Evolutionary conservation across 2,797 vertebrate genomes (phyloP).

Genomic region (Protonibea diacanthus): DNA sequence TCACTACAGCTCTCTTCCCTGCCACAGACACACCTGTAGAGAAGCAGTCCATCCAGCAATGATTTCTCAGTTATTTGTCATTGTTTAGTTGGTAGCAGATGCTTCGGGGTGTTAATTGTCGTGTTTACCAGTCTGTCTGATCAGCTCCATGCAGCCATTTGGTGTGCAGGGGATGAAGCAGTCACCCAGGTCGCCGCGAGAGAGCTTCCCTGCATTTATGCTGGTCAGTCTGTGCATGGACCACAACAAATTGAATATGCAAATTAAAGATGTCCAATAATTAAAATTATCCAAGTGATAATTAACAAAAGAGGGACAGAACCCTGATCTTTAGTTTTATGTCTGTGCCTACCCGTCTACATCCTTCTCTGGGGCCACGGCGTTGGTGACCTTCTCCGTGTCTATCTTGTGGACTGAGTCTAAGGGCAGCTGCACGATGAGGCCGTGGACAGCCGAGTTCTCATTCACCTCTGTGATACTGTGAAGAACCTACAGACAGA

Average conservation of each 20-base stretch:
- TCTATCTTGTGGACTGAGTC: slow-evolving; percentile 92
- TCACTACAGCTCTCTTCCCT: slow-evolving; percentile 93
- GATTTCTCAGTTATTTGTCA: neutral
- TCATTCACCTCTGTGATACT: slow-evolving; percentile 91
- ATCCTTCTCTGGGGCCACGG: slow-evolving; percentile 94
- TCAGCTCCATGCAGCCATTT: slow-evolving; percentile 98
- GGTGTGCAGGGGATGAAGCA: slow-evolving; percentile 98
- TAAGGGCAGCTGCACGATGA: slow-evolving; percentile 96
- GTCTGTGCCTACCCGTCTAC: slow-evolving; percentile 91
- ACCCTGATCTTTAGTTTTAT: neutral
- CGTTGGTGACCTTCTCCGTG: slow-evolving; percentile 93
- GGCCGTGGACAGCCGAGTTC: slow-evolving; percentile 92
- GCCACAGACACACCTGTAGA: slow-evolving; percentile 90
- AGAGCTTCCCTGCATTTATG: slow-evolving; percentile 95
- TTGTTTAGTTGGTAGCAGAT: neutral
- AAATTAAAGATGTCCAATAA: neutral
- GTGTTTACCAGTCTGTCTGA: slow-evolving; percentile 91
- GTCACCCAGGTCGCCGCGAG: slow-evolving; percentile 93
- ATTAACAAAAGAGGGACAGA: neutral
- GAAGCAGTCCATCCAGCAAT: neutral
- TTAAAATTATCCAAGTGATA: neutral
- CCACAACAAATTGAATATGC: neutral
- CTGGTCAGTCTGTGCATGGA: slow-evolving; percentile 89
- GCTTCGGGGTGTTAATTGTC: neutral
- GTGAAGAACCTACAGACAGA: slow-evolving; percentile 87